These are phyloP conservation scores for Xiphorhynchus erythropygius DNA, from an alignment of 2,797 vertebrate genomes.

Conservation along the genomic window DNA sequence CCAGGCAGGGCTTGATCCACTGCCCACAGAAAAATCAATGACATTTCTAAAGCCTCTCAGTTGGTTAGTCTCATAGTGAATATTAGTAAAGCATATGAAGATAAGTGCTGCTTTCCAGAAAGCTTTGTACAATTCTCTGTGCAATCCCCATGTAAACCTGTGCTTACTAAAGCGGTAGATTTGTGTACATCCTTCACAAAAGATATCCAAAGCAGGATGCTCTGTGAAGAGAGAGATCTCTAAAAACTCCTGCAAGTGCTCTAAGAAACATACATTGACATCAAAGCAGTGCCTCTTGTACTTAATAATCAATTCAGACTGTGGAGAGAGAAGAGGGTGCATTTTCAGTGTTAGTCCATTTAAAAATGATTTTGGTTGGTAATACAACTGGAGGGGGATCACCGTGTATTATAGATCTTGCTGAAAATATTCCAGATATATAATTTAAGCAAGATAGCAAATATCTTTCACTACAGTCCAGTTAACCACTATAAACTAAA, in stretches of 20 bases:
- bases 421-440: neutral
- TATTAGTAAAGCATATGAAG: neutral
- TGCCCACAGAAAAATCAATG: neutral
- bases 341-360: neutral
- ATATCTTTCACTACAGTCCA: neutral
- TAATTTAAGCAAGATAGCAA: neutral
- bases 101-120: neutral
- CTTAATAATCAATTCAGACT: neutral
- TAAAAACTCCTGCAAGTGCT: neutral
- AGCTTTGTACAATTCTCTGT: neutral
- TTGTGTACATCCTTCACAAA: neutral
- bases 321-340: neutral
- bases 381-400: neutral
- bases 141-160: neutral
- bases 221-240: neutral
- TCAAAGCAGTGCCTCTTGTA: neutral
- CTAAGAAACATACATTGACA: neutral
- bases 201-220: neutral
- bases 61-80: neutral
- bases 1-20: neutral
- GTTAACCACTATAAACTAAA: conserved; percentile 32
- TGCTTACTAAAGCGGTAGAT: neutral
- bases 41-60: neutral
- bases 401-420: neutral
- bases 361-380: neutral